Percentiles rank a stretch among this genome's conserved stretches.
phyloP scores from a whole-genome alignment of 2,888 invertebrate genomes.

The Harmothoe impar region DNA sequence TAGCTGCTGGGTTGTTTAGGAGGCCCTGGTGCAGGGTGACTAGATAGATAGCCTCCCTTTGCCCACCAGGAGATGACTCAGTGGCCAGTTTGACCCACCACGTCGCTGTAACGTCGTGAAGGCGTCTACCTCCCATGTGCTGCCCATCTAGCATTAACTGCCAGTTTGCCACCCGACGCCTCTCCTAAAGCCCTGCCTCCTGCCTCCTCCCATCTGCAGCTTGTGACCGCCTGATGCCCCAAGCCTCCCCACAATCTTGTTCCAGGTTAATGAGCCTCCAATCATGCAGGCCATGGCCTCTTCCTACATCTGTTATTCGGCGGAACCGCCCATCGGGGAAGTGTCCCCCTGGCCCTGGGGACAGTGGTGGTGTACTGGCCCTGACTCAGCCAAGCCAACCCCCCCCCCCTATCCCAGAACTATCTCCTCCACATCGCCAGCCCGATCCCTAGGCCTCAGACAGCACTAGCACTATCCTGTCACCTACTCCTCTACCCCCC shows the following conservation, averaged over 20 bases:
- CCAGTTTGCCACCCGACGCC: neutral
- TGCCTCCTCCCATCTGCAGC: neutral
- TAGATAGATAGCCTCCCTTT: neutral
- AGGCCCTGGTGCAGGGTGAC: neutral
- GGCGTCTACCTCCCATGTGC: neutral
- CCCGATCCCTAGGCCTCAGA: neutral
- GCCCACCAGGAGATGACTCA: conserved; percentile 19
- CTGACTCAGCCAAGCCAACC: neutral
- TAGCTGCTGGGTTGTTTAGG: neutral
- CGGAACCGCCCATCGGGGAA: neutral
- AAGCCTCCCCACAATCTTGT: neutral
- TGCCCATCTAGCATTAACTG: neutral
- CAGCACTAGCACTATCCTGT: neutral
- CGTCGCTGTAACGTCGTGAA: neutral
- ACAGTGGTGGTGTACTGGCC: neutral
- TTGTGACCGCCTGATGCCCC: neutral
- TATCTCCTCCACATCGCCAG: neutral
- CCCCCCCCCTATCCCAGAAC: neutral
- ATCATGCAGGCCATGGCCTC: neutral
- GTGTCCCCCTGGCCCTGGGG: neutral
- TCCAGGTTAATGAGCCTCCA: conserved; percentile 24
- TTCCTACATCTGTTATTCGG: conserved; percentile 17
- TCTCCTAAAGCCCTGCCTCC: neutral
- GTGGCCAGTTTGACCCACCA: neutral
- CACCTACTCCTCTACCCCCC: neutral